Evolutionary conservation across 2,113 vertebrate genomes (phyloP).

Genomic region (Otolemur garnettii): DNA sequence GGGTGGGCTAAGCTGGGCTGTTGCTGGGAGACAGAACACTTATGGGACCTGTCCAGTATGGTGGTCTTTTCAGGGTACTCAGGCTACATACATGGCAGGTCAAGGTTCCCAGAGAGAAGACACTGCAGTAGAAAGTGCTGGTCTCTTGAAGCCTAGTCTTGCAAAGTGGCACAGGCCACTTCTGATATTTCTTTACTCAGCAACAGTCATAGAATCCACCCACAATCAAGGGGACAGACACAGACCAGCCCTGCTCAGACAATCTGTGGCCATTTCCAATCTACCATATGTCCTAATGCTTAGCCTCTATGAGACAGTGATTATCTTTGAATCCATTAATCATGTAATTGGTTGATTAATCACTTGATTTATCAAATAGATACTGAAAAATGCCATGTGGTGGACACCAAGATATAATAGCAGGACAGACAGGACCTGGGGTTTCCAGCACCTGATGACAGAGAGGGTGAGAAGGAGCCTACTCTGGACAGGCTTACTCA

Average conservation of each 20-base stretch:
- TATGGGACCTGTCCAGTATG: neutral
- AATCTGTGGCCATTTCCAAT: neutral
- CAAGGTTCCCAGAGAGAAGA: neutral
- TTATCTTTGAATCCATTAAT: neutral
- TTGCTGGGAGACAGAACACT: neutral
- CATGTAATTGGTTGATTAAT: neutral
- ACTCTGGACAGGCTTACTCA: neutral
- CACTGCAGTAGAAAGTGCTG: neutral
- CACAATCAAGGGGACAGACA: neutral
- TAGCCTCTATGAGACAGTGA: neutral
- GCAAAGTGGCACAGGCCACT: neutral
- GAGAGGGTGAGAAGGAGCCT: neutral
- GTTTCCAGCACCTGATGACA: neutral
- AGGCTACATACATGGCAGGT: neutral
- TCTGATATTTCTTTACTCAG: neutral
- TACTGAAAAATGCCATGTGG: neutral
- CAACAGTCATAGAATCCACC: neutral
- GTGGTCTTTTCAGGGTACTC: neutral
- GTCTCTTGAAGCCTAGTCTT: neutral
- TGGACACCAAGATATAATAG: neutral
- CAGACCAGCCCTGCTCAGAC: accelerated
- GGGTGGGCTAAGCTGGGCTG: neutral
- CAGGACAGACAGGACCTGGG: neutral
- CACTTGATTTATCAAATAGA: neutral
- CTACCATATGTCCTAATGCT: neutral